A percentile compares a stretch with the other conserved stretches of the same genome.
These are phyloP conservation scores for Sebastes taczanowskii DNA, from an alignment of 2,797 vertebrate species.

Conservation along the genomic window DNA sequence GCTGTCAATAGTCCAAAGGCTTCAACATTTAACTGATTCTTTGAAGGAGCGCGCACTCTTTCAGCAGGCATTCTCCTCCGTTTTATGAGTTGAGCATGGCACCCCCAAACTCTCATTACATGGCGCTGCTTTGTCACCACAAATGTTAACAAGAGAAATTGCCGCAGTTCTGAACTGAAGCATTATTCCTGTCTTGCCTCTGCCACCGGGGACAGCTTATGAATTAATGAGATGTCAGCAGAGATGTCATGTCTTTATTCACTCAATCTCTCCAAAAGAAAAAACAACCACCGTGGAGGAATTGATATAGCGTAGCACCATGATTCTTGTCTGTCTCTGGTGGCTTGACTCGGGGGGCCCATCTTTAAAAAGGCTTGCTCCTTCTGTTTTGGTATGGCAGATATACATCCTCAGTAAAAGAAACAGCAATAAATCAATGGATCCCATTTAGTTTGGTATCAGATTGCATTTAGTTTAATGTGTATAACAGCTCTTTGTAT, in stretches of 20 bases:
- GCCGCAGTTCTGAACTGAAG: conserved; percentile 41
- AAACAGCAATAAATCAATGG: conserved; percentile 2
- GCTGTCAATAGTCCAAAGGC: not conserved
- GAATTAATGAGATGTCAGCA: conserved; percentile 76
- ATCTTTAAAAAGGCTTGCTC: conserved; percentile 33
- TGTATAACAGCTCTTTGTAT: not conserved
- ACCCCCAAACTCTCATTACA: conserved; percentile 47
- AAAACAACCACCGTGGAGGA: conserved; percentile 28
- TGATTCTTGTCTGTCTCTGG: conserved; percentile 49
- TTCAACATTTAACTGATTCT: not conserved
- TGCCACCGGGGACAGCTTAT: conserved; percentile 62
- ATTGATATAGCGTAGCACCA: conserved; percentile 12
- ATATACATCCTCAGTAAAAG: conserved; percentile 13
- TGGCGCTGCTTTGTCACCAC: conserved; percentile 38
- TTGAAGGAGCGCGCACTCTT: not conserved
- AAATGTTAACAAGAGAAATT: conserved; percentile 52
- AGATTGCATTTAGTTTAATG: not conserved
- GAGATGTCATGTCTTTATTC: conserved; percentile 72
- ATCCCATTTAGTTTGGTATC: not conserved
- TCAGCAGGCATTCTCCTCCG: conserved; percentile 2
- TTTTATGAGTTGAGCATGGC: conserved; percentile 23
- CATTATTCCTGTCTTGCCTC: conserved; percentile 49
- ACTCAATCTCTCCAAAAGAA: conserved; percentile 61
- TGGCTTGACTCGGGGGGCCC: conserved; percentile 23
- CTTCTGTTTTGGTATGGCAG: conserved; percentile 39